phyloP scores from a whole-genome alignment of 1,140 invertebrate genomes.

The Papilio polytes region DNA sequence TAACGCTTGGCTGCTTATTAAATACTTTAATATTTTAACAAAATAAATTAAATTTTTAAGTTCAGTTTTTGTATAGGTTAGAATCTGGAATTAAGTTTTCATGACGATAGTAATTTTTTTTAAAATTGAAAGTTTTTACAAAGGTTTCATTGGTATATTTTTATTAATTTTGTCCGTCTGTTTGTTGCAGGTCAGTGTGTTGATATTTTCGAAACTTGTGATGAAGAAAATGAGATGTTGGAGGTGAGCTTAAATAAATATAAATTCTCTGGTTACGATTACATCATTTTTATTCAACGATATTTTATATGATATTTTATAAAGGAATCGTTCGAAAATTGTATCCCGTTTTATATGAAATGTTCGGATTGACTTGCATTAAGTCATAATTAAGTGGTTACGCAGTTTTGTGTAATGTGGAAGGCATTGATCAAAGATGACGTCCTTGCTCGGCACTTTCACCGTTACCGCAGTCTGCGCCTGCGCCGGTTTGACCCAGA shows the following conservation, averaged over 20 bases:
- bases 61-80: too few relatives aligned
- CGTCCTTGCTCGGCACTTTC: slow-evolving; percentile 16
- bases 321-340: not conserved
- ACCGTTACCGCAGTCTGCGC: not conserved
- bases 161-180: not conserved
- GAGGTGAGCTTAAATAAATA: slow-evolving; percentile 33
- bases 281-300: too few relatives aligned
- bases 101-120: slow-evolving; percentile 45
- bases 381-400: not conserved
- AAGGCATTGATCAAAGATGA: slow-evolving; percentile 23
- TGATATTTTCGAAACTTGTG: slow-evolving; percentile 46
- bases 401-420: not conserved
- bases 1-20: slow-evolving; percentile 4
- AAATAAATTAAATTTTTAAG: too few relatives aligned
- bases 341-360: too few relatives aligned
- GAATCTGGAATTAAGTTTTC: not conserved
- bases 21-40: not conserved
- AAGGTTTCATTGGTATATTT: not conserved
- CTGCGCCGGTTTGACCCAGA: not conserved
- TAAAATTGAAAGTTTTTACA: not conserved
- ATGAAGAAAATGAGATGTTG: slow-evolving; percentile 44
- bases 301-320: too few relatives aligned
- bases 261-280: too few relatives aligned
- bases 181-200: slow-evolving; percentile 67
- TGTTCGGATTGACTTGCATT: too few relatives aligned